phyloP scores from a whole-genome alignment of 2,797 vertebrate species.

The Catamblyrhynchus diadema region DNA sequence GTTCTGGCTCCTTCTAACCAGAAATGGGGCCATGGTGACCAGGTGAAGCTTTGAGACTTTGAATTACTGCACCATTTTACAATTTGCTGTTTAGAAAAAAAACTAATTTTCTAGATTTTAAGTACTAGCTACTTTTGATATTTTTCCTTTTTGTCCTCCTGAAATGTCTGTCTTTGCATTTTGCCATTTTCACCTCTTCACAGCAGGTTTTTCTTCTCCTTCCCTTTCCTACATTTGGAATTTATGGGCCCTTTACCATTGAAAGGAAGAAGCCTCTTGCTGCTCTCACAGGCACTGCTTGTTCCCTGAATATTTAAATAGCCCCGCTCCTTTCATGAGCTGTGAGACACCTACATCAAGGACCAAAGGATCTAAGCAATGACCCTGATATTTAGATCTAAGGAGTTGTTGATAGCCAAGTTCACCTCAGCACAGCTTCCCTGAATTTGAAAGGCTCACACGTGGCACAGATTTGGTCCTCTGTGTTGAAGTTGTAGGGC shows the following conservation, averaged over 20 bases:
- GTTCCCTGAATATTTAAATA: constrained; percentile 36
- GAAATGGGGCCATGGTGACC: not conserved
- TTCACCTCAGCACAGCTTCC: not conserved
- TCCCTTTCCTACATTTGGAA: not conserved
- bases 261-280: not conserved
- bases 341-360: constrained; percentile 17
- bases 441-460: not conserved
- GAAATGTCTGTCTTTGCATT: not conserved
- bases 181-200: not conserved
- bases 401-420: constrained; percentile 15
- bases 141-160: not conserved
- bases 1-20: not conserved
- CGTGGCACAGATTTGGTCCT: not conserved
- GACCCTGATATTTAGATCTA: constrained; percentile 32
- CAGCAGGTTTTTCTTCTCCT: not conserved
- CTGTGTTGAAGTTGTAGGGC: not conserved
- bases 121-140: not conserved
- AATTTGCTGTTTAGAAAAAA: not conserved
- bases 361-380: constrained; percentile 8
- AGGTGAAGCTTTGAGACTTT: not conserved
- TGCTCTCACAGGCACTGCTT: not conserved
- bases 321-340: not conserved
- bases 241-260: not conserved
- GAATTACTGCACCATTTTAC: not conserved
- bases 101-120: not conserved